A percentile compares a stretch with the other conserved stretches of the same genome.
phyloP scores from a whole-genome alignment of 92 coral and sea anemone species.

The Desmophyllum pertusum region DNA sequence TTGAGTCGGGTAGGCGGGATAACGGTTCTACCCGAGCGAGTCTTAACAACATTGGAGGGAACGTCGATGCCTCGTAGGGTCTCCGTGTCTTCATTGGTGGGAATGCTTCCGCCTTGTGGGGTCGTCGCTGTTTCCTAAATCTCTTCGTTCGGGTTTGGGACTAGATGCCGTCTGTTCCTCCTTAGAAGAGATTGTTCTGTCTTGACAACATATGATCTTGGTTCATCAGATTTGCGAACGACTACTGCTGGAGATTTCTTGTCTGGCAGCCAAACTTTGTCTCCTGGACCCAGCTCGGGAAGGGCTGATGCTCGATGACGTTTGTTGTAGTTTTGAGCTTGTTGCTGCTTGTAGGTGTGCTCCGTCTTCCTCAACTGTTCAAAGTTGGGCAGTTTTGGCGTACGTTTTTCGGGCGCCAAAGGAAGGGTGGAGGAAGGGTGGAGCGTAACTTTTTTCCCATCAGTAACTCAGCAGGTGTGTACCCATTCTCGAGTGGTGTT shows the following conservation, averaged over 20 bases:
- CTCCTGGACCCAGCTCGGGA: constrained; percentile 8
- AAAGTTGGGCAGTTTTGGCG: constrained; percentile 33
- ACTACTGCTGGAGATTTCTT: neutral
- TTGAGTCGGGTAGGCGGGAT: constrained; percentile 13
- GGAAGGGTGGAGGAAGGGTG: constrained; percentile 32
- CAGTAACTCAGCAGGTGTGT: constrained; percentile 37
- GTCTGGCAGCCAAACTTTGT: constrained; percentile 30
- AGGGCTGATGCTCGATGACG: constrained; percentile 24
- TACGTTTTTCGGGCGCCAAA: neutral
- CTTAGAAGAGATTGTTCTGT: constrained; percentile 15
- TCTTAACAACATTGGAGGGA: neutral
- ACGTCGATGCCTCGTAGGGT: no score
- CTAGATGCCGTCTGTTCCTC: constrained; percentile 12
- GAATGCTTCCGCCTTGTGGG: neutral
- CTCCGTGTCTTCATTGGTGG: neutral
- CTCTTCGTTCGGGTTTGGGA: constrained; percentile 11
- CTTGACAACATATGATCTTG: neutral
- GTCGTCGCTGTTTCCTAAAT: no score
- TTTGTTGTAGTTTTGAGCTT: constrained; percentile 26
- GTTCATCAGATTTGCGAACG: no score
- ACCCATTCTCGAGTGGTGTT: constrained; percentile 43
- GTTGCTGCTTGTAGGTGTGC: neutral
- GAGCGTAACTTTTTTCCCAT: constrained; percentile 34
- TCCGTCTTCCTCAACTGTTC: constrained; percentile 17
- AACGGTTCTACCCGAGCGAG: constrained; percentile 10